These are phyloP conservation scores for Lateolabrax maculatus DNA, from an alignment of 2,797 vertebrate genomes.

Conservation along the genomic window DNA sequence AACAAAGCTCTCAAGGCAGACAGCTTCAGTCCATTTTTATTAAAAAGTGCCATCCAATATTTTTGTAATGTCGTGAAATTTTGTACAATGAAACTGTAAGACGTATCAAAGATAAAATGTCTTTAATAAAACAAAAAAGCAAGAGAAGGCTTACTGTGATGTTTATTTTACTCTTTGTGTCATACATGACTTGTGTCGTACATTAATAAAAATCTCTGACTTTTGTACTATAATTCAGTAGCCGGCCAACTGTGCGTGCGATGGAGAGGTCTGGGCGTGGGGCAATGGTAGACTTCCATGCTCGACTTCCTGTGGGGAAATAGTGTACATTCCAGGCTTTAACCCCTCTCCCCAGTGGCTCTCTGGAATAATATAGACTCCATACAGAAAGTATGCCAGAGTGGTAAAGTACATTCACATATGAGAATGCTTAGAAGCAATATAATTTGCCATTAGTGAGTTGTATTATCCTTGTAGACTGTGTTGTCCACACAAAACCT, in stretches of 20 bases:
- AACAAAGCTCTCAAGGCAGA: slow-evolving; percentile 67
- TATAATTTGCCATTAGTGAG: slow-evolving; percentile 22
- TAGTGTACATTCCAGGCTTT: slow-evolving; percentile 82
- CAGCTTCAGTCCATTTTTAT: slow-evolving; percentile 56
- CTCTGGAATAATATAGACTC: slow-evolving; percentile 78
- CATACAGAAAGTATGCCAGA: slow-evolving; percentile 57
- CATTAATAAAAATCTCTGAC: not conserved
- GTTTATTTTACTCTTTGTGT: slow-evolving; percentile 10
- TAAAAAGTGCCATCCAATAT: slow-evolving; percentile 57
- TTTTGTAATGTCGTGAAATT: slow-evolving; percentile 77
- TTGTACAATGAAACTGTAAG: slow-evolving; percentile 68
- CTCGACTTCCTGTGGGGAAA: slow-evolving; percentile 83
- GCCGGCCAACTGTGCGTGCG: slow-evolving; percentile 41
- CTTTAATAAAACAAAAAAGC: slow-evolving; percentile 73
- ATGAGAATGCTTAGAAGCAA: slow-evolving; percentile 54
- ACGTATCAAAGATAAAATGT: slow-evolving; percentile 59
- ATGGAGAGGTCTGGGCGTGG: slow-evolving; percentile 77
- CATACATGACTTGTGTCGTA: not conserved
- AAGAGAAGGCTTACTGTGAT: not conserved
- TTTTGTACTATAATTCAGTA: slow-evolving; percentile 27
- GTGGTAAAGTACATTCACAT: slow-evolving; percentile 54
- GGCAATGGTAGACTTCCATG: slow-evolving; percentile 71
- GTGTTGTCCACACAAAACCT: not conserved
- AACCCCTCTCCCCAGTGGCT: slow-evolving; percentile 74
- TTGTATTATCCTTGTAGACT: slow-evolving; percentile 15